A percentile compares a stretch with the other conserved stretches of the same genome.
These are phyloP conservation scores for Cantharis nigra DNA, from an alignment of 2,888 invertebrate genomes.

Conservation along the genomic window DNA sequence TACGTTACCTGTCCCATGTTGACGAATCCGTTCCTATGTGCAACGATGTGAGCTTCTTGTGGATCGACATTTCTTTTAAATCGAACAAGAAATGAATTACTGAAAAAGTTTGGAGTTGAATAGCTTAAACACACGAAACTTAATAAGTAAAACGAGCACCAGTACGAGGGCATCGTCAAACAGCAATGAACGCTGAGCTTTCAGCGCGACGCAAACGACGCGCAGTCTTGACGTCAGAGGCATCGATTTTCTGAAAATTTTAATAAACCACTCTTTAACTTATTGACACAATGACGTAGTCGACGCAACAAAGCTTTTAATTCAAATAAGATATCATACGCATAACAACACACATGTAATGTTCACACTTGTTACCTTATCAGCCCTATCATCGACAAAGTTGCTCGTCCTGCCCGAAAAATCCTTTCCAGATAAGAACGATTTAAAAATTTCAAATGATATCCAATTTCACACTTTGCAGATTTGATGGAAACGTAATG, in stretches of 20 bases:
- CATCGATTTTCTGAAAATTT: slow-evolving; percentile 40
- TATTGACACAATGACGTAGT: slow-evolving; percentile 18
- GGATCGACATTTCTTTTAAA: slow-evolving; percentile 79
- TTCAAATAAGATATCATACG: not conserved
- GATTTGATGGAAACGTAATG: not conserved
- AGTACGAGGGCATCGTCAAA: slow-evolving; percentile 52
- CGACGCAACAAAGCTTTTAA: slow-evolving; percentile 7
- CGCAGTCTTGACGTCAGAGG: slow-evolving; percentile 40
- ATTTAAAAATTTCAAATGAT: not conserved
- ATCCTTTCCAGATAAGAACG: not conserved
- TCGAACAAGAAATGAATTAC: slow-evolving; percentile 93
- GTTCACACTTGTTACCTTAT: not conserved
- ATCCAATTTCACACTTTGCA: not conserved
- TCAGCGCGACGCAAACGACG: slow-evolving; percentile 33
- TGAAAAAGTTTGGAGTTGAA: slow-evolving; percentile 75
- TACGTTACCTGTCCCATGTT: slow-evolving; percentile 91
- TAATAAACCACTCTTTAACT: slow-evolving; percentile 14
- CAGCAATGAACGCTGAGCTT: slow-evolving; percentile 31
- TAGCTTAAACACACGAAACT: slow-evolving; percentile 39
- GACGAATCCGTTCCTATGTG: slow-evolving; percentile 88
- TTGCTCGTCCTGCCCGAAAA: not conserved
- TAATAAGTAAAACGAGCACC: slow-evolving; percentile 46
- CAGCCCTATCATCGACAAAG: not conserved
- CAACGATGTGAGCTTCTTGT: slow-evolving; percentile 79
- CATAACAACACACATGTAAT: not conserved